A percentile compares a stretch with the other conserved stretches of the same genome.
phyloP scores from a whole-genome alignment of 1,140 invertebrate species.

The Drosophila dunni region DNA sequence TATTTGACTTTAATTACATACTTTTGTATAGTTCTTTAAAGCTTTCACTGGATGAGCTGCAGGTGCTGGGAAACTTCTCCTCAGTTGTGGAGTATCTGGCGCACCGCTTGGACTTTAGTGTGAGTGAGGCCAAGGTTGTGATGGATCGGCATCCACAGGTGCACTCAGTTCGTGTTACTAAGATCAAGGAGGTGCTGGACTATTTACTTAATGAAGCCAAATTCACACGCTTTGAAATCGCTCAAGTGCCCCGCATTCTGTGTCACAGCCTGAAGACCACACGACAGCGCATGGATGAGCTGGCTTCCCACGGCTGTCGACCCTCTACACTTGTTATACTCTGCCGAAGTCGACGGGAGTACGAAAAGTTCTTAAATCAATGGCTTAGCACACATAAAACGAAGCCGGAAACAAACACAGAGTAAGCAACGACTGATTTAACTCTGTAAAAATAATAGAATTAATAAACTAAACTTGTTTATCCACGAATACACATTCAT shows the following conservation, averaged over 20 bases:
- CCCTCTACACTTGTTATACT: slow-evolving; percentile 85
- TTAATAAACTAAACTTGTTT: background rate
- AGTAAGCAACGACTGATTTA: slow-evolving; percentile 13
- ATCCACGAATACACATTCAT: slow-evolving; percentile 27
- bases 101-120: slow-evolving; percentile 84
- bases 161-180: slow-evolving; percentile 84
- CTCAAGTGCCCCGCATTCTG: slow-evolving; percentile 85
- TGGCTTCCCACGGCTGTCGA: slow-evolving; percentile 82
- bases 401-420: background rate
- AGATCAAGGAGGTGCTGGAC: slow-evolving; percentile 86
- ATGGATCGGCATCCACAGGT: slow-evolving; percentile 85
- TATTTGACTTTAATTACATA: slow-evolving; percentile 25
- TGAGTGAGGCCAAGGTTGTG: slow-evolving; percentile 79
- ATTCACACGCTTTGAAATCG: slow-evolving; percentile 85
- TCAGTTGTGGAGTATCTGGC: slow-evolving; percentile 85
- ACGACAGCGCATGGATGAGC: slow-evolving; percentile 84
- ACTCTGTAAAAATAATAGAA: background rate
- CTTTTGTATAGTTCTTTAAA: slow-evolving; percentile 72
- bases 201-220: slow-evolving; percentile 85
- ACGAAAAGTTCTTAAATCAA: slow-evolving; percentile 78
- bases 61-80: slow-evolving; percentile 84
- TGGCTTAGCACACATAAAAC: slow-evolving; percentile 44
- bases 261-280: slow-evolving; percentile 86
- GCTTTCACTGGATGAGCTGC: slow-evolving; percentile 82
- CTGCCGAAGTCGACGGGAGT: slow-evolving; percentile 85